Conservation (phyloP, 2,797 vertebrate genomes). For the Serranus cabrilla region DNA sequence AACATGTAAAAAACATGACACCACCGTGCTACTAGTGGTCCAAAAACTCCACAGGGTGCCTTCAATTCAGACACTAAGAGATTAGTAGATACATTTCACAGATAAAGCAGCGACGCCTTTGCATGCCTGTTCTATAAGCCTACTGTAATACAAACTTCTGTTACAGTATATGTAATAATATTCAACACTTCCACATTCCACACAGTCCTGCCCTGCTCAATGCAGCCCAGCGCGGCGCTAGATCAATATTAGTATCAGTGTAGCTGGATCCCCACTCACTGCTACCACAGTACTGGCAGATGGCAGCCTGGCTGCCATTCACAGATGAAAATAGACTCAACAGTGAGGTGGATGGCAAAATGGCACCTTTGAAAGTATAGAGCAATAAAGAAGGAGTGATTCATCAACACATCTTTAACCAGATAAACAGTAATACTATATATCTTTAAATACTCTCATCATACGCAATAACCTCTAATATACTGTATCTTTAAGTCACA, state of each 20-base stretch:
- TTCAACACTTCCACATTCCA: slow-evolving; percentile 33
- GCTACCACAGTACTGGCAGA: slow-evolving; percentile 46
- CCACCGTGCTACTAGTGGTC: background rate
- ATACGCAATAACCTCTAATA: slow-evolving; percentile 48
- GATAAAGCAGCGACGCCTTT: slow-evolving; percentile 38
- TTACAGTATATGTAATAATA: slow-evolving; percentile 33
- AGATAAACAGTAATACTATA: slow-evolving; percentile 57
- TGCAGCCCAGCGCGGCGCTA: slow-evolving; percentile 53
- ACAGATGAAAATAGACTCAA: slow-evolving; percentile 39
- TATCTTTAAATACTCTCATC: slow-evolving; percentile 58
- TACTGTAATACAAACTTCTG: slow-evolving; percentile 25
- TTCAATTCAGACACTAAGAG: slow-evolving; percentile 28
- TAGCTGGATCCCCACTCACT: slow-evolving; percentile 47
- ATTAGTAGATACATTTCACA: slow-evolving; percentile 28
- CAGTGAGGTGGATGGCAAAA: slow-evolving; percentile 45
- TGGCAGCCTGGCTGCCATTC: slow-evolving; percentile 44
- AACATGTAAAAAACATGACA: slow-evolving; percentile 1
- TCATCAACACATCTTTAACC: slow-evolving; percentile 57
- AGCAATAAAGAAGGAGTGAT: slow-evolving; percentile 47
- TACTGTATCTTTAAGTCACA: slow-evolving; percentile 66
- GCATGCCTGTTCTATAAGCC: slow-evolving; percentile 54
- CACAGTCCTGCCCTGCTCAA: slow-evolving; percentile 49
- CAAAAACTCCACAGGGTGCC: slow-evolving; percentile 32
- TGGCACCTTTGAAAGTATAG: slow-evolving; percentile 59
- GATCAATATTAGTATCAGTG: slow-evolving; percentile 46